These are phyloP conservation scores for Lepisosteus oculatus DNA, from an alignment of 2,113 vertebrate species.

Conservation along the genomic window DNA sequence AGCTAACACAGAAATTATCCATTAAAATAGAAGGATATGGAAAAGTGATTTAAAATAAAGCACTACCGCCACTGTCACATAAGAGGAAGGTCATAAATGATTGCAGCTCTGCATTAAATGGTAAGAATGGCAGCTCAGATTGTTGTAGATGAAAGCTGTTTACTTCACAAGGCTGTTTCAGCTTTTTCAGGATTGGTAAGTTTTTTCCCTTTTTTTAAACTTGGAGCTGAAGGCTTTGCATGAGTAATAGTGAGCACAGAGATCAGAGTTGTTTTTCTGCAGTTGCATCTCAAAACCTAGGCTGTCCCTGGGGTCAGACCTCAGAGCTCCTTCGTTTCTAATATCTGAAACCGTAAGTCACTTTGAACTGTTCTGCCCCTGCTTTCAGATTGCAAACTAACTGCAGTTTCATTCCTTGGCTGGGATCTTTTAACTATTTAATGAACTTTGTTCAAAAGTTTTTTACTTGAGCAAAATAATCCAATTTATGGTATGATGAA, in stretches of 20 bases:
- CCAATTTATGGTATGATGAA: too few species aligned
- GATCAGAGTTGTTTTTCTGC: background rate
- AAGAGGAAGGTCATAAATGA: background rate
- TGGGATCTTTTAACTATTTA: too few species aligned
- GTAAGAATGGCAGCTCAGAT: background rate
- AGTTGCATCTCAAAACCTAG: slow-evolving; percentile 13
- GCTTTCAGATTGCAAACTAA: too few species aligned
- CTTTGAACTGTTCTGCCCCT: background rate
- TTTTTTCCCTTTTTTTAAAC: background rate
- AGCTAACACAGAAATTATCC: too few species aligned
- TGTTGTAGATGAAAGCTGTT: slow-evolving; percentile 9
- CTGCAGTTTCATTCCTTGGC: too few species aligned
- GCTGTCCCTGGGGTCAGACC: slow-evolving; percentile 9
- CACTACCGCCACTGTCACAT: too few species aligned
- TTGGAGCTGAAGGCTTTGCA: background rate
- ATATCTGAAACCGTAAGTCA: slow-evolving; percentile 15
- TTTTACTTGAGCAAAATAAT: too few species aligned
- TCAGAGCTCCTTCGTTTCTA: slow-evolving; percentile 1
- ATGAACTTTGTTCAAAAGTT: too few species aligned
- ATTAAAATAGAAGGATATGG: too few species aligned
- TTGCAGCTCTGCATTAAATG: slow-evolving; percentile 8
- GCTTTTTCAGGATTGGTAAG: background rate
- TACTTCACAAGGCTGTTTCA: background rate
- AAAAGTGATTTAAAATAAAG: too few species aligned
- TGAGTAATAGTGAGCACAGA: background rate